Evolutionary conservation across 2,113 vertebrate species (phyloP), one percentile per base, ranked within the genome.

Genomic region (Anoura caudifer): DNA sequence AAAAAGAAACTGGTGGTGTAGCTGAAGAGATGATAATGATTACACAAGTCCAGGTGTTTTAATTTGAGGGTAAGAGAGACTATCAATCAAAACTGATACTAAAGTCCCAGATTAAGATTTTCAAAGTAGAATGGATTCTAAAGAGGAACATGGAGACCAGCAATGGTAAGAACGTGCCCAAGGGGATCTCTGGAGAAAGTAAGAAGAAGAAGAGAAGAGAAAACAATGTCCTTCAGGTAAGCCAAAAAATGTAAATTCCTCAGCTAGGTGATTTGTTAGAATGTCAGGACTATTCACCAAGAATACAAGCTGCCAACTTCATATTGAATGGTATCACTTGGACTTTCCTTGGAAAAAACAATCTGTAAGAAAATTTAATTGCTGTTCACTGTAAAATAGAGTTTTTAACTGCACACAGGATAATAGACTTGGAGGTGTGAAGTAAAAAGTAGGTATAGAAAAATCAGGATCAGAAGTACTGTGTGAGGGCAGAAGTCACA

Each of bases 301-400:
- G 36, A 52, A 38, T 15, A 31, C 20, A 80, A 43, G 5, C n/a
- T 76, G n/a, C 41, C 38, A 63, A 56, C n/a, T 87, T 95, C 70
- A 47, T 79, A 70, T 69, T 91, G 89, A 92, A 87, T 83, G 36
- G 9, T 13, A 87, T 47, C 54, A 82, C 7, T n/a, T 86, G 72
- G 33, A 5, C 38, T 92, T 79, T 87, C 33, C 22, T 81, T 8
- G 31, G 61, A 9, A 22, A 16, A 59, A 76, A 28, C 59, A 85
- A 90, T 19, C 4, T 70, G 22, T 43, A 86, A 84, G 61, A 95
- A 94, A 83, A 90, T 70, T 72, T 92, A 90, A 24, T 79, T 70
- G 43, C 16, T 90, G 19, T 61, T 95, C 36, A 59, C 50, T 54
- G 19, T 83, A 81, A 97, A 95, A 70, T 45, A 52, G 31, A 50